Evolutionary conservation across 2,888 invertebrate genomes (phyloP), one percentile per base, ranked within the genome.

Genomic region (Disparrhopalites patrizii): DNA sequence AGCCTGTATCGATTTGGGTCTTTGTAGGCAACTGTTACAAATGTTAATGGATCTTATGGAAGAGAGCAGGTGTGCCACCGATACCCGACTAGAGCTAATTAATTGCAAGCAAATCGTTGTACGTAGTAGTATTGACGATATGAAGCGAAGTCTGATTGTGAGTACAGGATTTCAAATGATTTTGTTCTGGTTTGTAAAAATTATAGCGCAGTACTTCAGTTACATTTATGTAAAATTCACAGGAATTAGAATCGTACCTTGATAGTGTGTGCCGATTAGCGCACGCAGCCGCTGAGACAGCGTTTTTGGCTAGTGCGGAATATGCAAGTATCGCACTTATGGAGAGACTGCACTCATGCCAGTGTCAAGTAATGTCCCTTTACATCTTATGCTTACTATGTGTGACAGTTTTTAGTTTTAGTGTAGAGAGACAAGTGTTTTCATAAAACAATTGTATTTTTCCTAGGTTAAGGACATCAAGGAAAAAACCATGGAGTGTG

Each of bases 231-330:
- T 63, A 43, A 47, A 38, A 28, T 51, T 28, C 30, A 33, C 31
- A 73, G 71, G 71, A 72, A 28, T n/a, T 73, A 15, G 74, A 74
- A 38, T 47, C 65, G 23, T 73, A 70, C 30, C 18, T 73, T 40
- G 25, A 28, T 1, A 72, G 66, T 47, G 61, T 74, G 18, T 67
- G 67, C 52, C 66, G 61, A 36, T 54, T 74, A 27, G 67, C 67
- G 1, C 54, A 67, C 43, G 67, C 68, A 8, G 52, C 73, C 13
- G 70, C 73, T 1, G 72, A 73, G 62, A 66, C 71, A 8, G 70
- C 73, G 4, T 73, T 67, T 56, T 58, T 72, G 25, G 71, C 69
- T 10, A 65, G 57, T 54, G 74, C 73, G 2, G 74, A 74, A 38
- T 72, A 70, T 52, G 68, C 70, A 13, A 70, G 70, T 51, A 38